Evolutionary conservation across 2,888 invertebrate species (phyloP).

Genomic region (Pseudanteris insignis): DNA sequence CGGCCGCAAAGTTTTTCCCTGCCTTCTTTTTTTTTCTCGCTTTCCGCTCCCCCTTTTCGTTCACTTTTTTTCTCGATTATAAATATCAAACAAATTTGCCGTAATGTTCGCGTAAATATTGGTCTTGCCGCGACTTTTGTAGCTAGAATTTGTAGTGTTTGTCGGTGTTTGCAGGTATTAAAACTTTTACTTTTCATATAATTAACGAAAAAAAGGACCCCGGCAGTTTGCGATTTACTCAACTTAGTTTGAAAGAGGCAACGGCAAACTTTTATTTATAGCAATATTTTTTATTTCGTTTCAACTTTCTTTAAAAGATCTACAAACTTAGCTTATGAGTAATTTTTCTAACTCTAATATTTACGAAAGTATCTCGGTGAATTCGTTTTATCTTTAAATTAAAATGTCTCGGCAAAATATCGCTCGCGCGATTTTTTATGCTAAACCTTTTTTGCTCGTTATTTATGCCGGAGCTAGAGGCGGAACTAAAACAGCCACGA

Average conservation of each 20-base stretch:
- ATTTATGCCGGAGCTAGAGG: constrained; percentile 8
- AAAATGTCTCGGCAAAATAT: constrained; percentile 36
- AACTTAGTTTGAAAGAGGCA: constrained; percentile 24
- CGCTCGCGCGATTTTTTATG: constrained; percentile 30
- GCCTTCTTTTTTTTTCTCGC: too few species aligned
- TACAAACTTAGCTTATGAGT: constrained; percentile 38
- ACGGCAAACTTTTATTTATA: constrained; percentile 34
- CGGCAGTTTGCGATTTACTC: constrained; percentile 29
- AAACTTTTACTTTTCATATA: constrained; percentile 23
- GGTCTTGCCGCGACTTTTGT: constrained; percentile 6
- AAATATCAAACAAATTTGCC: constrained; percentile 7
- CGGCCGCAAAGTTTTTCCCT: too few species aligned
- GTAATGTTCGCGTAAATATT: constrained; percentile 9
- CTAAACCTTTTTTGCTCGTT: constrained; percentile 24
- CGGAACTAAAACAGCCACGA: neutral
- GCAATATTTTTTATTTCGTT: constrained; percentile 40
- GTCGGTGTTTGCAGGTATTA: constrained; percentile 7
- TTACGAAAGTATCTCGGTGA: constrained; percentile 33
- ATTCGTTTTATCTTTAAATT: constrained; percentile 39
- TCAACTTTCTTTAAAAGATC: constrained; percentile 24
- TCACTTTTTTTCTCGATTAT: constrained; percentile 5
- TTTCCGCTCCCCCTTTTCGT: too few species aligned
- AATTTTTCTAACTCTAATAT: constrained; percentile 43
- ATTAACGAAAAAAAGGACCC: constrained; percentile 18
- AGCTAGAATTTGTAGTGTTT: constrained; percentile 13